These are phyloP conservation scores for Apodemus agrarius DNA, from an alignment of 2,797 vertebrate species.

Conservation along the genomic window DNA sequence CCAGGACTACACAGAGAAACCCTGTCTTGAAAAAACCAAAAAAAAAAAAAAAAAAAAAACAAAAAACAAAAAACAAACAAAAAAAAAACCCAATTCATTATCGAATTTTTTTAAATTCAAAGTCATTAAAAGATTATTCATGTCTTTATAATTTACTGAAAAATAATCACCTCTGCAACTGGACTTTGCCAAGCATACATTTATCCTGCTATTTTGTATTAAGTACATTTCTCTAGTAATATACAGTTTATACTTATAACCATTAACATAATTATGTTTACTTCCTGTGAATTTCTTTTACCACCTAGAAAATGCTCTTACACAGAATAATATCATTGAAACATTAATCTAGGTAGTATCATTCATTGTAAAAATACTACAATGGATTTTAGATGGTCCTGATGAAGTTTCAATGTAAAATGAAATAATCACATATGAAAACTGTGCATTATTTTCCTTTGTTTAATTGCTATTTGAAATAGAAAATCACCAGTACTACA, in stretches of 20 bases:
- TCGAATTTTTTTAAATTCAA: background rate
- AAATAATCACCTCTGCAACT: background rate
- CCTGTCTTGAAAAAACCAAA: too few relatives aligned
- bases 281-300: background rate
- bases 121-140: background rate
- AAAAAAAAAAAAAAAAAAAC: too few relatives aligned
- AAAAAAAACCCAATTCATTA: too few relatives aligned
- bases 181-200: background rate
- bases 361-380: background rate
- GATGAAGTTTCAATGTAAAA: background rate
- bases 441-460: background rate
- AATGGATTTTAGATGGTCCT: background rate
- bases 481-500: background rate
- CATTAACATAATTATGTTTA: background rate
- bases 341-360: background rate
- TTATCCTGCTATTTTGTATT: background rate
- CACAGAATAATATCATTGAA: background rate
- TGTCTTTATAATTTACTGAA: background rate
- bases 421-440: background rate
- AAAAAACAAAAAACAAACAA: too few relatives aligned
- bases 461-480: background rate
- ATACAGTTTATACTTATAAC: background rate
- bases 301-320: background rate
- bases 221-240: background rate
- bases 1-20: too few relatives aligned